These are phyloP conservation scores for Amphipyra berbera DNA, from an alignment of 2,888 invertebrate species.

Conservation along the genomic window DNA sequence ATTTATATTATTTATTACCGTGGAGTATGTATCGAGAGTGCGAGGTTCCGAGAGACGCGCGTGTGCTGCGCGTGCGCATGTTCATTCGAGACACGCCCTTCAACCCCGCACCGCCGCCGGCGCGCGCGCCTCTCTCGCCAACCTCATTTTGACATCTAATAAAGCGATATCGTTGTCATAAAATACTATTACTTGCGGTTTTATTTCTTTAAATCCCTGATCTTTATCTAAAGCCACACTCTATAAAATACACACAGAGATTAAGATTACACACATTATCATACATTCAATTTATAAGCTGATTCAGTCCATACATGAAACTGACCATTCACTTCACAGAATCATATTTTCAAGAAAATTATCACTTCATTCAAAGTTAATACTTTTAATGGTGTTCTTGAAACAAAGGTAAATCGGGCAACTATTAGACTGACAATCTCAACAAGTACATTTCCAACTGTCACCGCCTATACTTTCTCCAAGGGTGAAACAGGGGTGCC, in stretches of 20 bases:
- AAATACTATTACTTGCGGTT: conserved; percentile 78
- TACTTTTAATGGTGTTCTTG: no score
- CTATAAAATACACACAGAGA: not conserved
- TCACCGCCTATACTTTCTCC: no score
- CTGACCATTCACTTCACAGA: no score
- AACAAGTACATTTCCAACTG: no score
- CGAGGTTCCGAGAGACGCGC: conserved; percentile 75
- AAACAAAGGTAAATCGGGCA: no score
- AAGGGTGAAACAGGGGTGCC: no score
- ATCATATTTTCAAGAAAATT: no score
- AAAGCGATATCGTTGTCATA: conserved; percentile 92
- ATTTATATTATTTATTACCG: conserved; percentile 89
- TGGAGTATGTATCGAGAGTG: conserved; percentile 84
- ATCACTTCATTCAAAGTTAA: no score
- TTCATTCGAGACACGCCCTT: conserved; percentile 83
- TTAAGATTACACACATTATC: not conserved
- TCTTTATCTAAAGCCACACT: not conserved
- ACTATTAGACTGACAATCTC: no score
- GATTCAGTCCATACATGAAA: not conserved
- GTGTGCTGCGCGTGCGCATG: conserved; percentile 70
- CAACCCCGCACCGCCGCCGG: conserved; percentile 80
- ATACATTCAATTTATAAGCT: not conserved
- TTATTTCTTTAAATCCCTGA: conserved; percentile 59
- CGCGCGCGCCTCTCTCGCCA: conserved; percentile 70
- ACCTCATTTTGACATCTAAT: conserved; percentile 87